phyloP scores from a whole-genome alignment of 1,140 invertebrate genomes.

The Telenomus remus region DNA sequence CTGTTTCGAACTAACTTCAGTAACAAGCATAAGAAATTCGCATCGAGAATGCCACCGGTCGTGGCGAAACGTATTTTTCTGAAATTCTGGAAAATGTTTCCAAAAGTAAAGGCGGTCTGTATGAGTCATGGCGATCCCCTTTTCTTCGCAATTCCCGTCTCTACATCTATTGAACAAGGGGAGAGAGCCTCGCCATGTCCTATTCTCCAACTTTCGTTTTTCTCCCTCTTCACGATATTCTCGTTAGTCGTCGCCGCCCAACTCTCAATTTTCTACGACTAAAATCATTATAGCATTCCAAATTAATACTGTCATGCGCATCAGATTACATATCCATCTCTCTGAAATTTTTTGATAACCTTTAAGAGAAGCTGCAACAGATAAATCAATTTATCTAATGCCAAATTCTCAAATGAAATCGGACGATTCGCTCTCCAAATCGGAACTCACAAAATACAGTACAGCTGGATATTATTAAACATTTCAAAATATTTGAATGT shows the following conservation, averaged over 20 bases:
- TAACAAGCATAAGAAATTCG: too few species aligned
- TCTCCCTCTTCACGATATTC: constrained; percentile 62
- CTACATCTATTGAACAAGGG: constrained; percentile 62
- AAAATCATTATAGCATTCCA: constrained; percentile 68
- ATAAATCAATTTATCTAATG: constrained; percentile 62
- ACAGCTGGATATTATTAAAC: too few species aligned
- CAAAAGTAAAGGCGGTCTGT: constrained; percentile 65
- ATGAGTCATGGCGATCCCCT: constrained; percentile 73
- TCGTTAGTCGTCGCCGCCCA: constrained; percentile 64
- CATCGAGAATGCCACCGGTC: background rate
- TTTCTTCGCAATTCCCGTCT: constrained; percentile 65
- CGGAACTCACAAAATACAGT: constrained; percentile 20
- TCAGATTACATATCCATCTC: constrained; percentile 50
- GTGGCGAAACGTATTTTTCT: constrained; percentile 58
- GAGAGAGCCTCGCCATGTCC: constrained; percentile 65
- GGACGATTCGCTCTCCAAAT: constrained; percentile 10
- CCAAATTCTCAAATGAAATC: constrained; percentile 41
- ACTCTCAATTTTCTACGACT: constrained; percentile 59
- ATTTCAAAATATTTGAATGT: too few species aligned
- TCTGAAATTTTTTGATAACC: constrained; percentile 53
- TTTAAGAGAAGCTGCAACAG: constrained; percentile 53
- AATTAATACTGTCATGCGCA: constrained; percentile 68
- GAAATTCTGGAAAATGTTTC: constrained; percentile 70
- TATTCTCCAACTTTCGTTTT: constrained; percentile 68
- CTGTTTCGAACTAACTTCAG: too few species aligned